Evolutionary conservation across 2,888 invertebrate species (phyloP), one percentile per base, ranked within the genome.

Genomic region (Caenorhabditis afra): DNA sequence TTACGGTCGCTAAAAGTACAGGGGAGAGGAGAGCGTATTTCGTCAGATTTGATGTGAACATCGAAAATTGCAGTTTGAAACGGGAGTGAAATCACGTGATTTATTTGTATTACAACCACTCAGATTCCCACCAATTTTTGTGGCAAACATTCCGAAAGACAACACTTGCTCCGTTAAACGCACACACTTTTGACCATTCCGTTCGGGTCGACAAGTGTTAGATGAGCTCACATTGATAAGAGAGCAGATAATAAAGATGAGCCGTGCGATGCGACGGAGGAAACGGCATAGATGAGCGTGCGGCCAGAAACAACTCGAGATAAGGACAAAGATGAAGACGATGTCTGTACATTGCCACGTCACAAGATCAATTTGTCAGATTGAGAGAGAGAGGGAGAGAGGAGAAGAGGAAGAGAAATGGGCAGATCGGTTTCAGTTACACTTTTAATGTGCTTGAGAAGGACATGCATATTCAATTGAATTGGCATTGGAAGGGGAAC

Each of bases 21-120:
- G n/a, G n/a, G n/a, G n/a, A n/a, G n/a, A n/a, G n/a, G n/a, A n/a
- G n/a, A n/a, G n/a, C n/a, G n/a, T n/a, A n/a, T n/a, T 14, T 41
- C 7, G 14, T 41, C 41, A 11, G 37, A 11, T 29, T 29, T 29
- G 39, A 18, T 37, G 49, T 39, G 50, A 49, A 45, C n/a, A 29
- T 20, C 14, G 14, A 14, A 39, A 52, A 44, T 18, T 29, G 16
- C 12, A 39, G 3, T 8, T 41, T 41, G 20, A 29, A 29, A 29
- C 29, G 29, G 29, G 53, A 11, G 20, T 50, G 59, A 47, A 37
- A 58, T 53, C 61, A 61, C 61, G 61, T 70, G 35, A 52, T 53
- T 37, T 71, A 71, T 71, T 71, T 71, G 71, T 62, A 57, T 71
- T 71, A 64, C 71, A 71, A 71, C 71, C 71, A 71, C 71, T 71